Percentiles rank a stretch among this genome's conserved stretches.
These are phyloP conservation scores for Drepana falcataria DNA, from an alignment of 2,888 invertebrate genomes.

Conservation along the genomic window DNA sequence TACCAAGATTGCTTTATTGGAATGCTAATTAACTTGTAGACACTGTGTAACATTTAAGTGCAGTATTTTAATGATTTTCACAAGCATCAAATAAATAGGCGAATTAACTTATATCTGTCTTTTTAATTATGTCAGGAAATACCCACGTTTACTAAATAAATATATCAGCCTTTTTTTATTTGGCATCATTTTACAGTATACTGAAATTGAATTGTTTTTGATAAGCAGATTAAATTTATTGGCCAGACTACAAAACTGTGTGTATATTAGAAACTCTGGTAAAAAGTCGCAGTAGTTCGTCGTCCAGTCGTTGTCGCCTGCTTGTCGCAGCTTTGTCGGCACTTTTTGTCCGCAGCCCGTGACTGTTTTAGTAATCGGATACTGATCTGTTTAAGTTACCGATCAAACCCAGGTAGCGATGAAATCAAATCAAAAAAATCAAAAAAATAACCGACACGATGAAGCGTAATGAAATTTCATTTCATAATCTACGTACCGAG, in stretches of 20 bases:
- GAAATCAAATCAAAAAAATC: conserved; percentile 56
- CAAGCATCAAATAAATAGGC: too few species aligned
- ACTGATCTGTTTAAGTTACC: conserved; percentile 55
- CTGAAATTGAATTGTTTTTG: too few species aligned
- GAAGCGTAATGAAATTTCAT: conserved; percentile 22
- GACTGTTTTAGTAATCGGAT: conserved; percentile 75
- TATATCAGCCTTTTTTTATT: too few species aligned
- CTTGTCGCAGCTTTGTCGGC: conserved; percentile 64
- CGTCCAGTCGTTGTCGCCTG: conserved; percentile 41
- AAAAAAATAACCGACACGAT: conserved; percentile 15
- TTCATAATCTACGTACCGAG: conserved; percentile 27
- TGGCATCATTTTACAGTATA: too few species aligned
- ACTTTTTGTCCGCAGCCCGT: conserved; percentile 62
- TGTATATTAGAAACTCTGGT: conserved; percentile 24
- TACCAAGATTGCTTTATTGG: too few species aligned
- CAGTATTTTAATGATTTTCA: too few species aligned
- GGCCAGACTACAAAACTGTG: conserved; percentile 15
- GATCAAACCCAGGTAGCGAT: conserved; percentile 61
- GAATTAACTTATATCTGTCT: too few species aligned
- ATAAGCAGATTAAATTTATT: neutral
- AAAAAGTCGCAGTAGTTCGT: conserved; percentile 52
- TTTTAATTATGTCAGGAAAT: too few species aligned
- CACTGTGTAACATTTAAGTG: too few species aligned
- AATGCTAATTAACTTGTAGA: too few species aligned
- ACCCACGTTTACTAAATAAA: too few species aligned